Evolutionary conservation across 1,140 invertebrate species (phyloP).

Genomic region (Rhagoletis zephyria): DNA sequence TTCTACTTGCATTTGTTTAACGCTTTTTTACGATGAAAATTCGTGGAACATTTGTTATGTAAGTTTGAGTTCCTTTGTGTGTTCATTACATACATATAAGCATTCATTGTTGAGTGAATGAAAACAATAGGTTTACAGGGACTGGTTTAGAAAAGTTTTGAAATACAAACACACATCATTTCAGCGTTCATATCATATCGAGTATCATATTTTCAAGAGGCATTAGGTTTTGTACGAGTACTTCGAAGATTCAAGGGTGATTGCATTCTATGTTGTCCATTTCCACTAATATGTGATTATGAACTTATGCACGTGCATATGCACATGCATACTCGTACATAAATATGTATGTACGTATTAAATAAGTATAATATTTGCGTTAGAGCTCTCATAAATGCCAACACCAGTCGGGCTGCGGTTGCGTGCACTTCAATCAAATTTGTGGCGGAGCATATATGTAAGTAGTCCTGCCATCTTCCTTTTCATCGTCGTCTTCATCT

Average conservation of each 20-base stretch:
- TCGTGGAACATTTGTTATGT: neutral
- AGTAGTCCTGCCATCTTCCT: too few relatives aligned
- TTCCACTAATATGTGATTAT: constrained; percentile 8
- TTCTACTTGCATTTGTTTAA: constrained; percentile 44
- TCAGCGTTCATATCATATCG: constrained; percentile 49
- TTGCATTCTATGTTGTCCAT: constrained; percentile 34
- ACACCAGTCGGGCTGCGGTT: constrained; percentile 11
- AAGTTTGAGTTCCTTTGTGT: neutral
- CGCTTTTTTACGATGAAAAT: constrained; percentile 40
- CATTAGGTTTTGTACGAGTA: neutral
- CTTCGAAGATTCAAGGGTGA: neutral
- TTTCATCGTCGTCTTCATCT: too few relatives aligned
- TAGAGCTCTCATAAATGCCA: neutral
- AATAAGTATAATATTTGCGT: neutral
- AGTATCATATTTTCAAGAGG: constrained; percentile 25
- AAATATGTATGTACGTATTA: neutral
- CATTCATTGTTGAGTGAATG: constrained; percentile 1
- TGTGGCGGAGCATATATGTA: neutral
- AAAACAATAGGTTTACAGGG: constrained; percentile 6
- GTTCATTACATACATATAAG: neutral
- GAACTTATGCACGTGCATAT: neutral
- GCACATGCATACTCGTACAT: neutral
- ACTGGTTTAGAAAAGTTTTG: constrained; percentile 46
- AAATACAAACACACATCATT: constrained; percentile 22
- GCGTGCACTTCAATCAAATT: constrained; percentile 48